Base-by-base conservation (phyloP, 1,140 invertebrate species). In the Monomorium pharaonis region DNA sequence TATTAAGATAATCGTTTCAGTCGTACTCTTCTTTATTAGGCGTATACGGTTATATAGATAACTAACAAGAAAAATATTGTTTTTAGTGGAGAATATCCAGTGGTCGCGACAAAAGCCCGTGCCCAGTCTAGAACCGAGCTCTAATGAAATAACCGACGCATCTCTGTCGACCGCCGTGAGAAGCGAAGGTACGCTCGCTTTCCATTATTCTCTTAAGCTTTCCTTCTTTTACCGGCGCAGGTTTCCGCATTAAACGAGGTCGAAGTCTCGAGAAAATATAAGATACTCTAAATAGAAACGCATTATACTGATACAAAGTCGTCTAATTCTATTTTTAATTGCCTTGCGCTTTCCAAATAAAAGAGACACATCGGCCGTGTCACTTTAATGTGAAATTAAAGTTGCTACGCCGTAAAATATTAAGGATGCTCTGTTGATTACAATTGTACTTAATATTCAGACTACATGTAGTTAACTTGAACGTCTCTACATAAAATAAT, bases 21-120 rank as follows among this genome's bases (percentile, higher is more conserved):
- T 30, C 24, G 0, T 47, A 21, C 21, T 9, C 1, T 16, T 30
- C 9, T 49, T 21, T 70, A 21, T 49, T 30, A 70, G 12, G 14
- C 21, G 7, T 12, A 33, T n/a, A 5, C 51, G 14, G 14, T 7
- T 77, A 37, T 27, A 16, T 21, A 72, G 54, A 81, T 18, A 56
- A 72, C 18, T 83, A 83, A 83, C 14, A 30, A 72, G 27, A 58
- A 83, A 47, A 58, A 49, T 83, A 60, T 90, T 67, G 24, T 74
- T 91, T 88, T 37, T 56, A 91, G 91, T 90, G 54, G 91, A 91
- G 60, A 91, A 89, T 76, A 90, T 89, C 37, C 88, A 91, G 54
- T 86, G 89, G 47, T 88, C 86, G 10, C 80, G 87, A 63, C 90
- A 91, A 18, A 91, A 88, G 56, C 84, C 84, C n/a, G 18, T 84